Base-by-base conservation (phyloP, 2,797 vertebrate genomes). In the Acestrorhynchus altus region DNA sequence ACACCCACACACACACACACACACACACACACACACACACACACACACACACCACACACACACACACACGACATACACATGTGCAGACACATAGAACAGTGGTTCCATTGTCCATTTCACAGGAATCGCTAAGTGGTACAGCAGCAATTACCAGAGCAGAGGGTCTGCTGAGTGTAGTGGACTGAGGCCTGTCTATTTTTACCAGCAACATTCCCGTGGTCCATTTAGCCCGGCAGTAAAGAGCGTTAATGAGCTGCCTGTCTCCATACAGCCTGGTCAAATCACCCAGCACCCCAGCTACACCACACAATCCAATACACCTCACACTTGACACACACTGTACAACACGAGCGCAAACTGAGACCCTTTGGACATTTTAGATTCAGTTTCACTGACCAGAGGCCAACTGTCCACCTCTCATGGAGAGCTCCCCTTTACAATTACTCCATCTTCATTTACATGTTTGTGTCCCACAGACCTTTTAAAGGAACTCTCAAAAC, bases 221-320 rank as follows among this genome's bases (percentile, higher is more conserved):
- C 91, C 93, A 92, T 93, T 93, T 93, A 91, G 88, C 91, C 90
- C 83, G 85, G 83, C 86, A 63, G 86, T 92, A 90, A 92, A 92
- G 90, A 90, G 88, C 89, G 86, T 87, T 91, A 93, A 93, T 92
- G 89, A 93, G 86, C 81, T 81, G 83, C 84, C 85, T 87, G 87
- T 89, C 86, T 90, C 81, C 61, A 88, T 84, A 83, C 82, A 57
- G 81, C 84, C 88, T 87, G 88, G 79, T 80, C 77, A 89, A 90
- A 90, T 90, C 91, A 90, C 77, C 84, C 74, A 86, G 83, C 67
- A 82, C 80, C 75, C 79, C 66, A 74, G 84, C 74, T 80, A 83
- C 85, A 79, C 76, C 40, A 60, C 68, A 79, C 71, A 87, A 72
- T 81, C 64, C 74, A 64, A 75, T 65, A 72, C 74, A 57, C 52